Base-by-base conservation (phyloP, 2,113 vertebrate species). In the Tympanuchus pallidicinctus region DNA sequence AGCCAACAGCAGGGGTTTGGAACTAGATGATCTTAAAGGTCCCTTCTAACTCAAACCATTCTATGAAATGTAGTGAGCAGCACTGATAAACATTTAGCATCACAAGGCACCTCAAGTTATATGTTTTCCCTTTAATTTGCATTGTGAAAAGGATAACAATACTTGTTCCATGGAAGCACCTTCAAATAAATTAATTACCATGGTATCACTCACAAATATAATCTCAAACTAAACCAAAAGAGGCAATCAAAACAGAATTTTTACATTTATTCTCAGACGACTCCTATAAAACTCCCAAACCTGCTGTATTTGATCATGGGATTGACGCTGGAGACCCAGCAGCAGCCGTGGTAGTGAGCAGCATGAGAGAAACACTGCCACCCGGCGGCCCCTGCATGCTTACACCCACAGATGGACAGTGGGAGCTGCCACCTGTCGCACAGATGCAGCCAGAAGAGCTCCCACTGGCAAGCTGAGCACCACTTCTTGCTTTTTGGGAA, bases 331-430 rank as follows among this genome's bases (percentile, higher is more conserved):
- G 17, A 92, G 42, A 91, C 63, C 3, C 20, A 73, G 65, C 30
- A 65, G 64, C 25, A 20, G 28, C 52, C 48, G 82, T 43, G 5
- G 25, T 5, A 73, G 42, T 5, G 3, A 54, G 78, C 18, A 36
- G 6, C 0, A 1, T 13, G 30, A 65, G 43, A 50, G 38, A 61
- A 71, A 82, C 87, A 74, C 5, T 1, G 2, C 50, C 61, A 42
- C 59, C 75, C 1, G 0, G 19, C 5, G 38, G 73, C 38, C 76
- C 34, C 18, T 32, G 30, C 1, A 25, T 56, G 15, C 48, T 42
- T 34, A 61, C 30, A 2, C 40, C 47, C 0, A 0, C 17, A 65
- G 45, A 64, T 5, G 2, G 12, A 0, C 0, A 19, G 19, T 10
- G 36, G 32, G n/a, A 10, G 34, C 45, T 8, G n/a, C 45, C 48